Evolutionary conservation across 1,140 invertebrate species (phyloP), one percentile per base, ranked within the genome.

Genomic region (Formica exsecta): DNA sequence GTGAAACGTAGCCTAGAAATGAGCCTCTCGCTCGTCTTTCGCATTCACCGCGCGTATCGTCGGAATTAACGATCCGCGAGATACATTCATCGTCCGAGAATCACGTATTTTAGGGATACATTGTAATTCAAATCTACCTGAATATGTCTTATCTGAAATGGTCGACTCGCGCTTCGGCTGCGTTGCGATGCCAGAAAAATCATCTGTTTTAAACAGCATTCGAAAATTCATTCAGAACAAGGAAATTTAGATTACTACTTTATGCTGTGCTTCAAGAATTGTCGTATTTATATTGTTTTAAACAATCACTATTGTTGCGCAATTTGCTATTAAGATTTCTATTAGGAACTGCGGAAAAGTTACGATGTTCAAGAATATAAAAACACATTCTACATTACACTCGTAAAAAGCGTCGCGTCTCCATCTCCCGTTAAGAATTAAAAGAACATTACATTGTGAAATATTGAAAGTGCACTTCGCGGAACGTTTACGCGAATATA

Each of bases 11-110:
- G 25, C 38, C 38, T 74, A 54, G 80, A 83, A 83, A 74, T 51
- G 38, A 83, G 70, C 54, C 16, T 38, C 70, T 84, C 44, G 32
- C 54, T 84, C 29, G 32, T 54, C 48, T 77, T 44, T 84, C 70
- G 59, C 48, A 41, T 65, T 29, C 61, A 57, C 61, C 57, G 44
- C 62, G 25, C 41, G 9, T 38, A 77, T 36, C 83, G 29, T 25
- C 62, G 62, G 64, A 85, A 85, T 85, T 85, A 85, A 85, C 71
- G 71, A 84, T 19, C 51, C 54, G 66, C 51, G 16, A 57, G 87
- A 89, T 59, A 32, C 54, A 36, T 71, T 79, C 61, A 71, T 70
- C 74, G 73, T 70, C 38, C 87, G 75, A 38, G 81, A 88, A 88
- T 89, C 70, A 86, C 38, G 74, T 74, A 32, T 71, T 81, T 81